phyloP scores from a whole-genome alignment of 2,797 vertebrate species.

The Phaenicophaeus curvirostris region DNA sequence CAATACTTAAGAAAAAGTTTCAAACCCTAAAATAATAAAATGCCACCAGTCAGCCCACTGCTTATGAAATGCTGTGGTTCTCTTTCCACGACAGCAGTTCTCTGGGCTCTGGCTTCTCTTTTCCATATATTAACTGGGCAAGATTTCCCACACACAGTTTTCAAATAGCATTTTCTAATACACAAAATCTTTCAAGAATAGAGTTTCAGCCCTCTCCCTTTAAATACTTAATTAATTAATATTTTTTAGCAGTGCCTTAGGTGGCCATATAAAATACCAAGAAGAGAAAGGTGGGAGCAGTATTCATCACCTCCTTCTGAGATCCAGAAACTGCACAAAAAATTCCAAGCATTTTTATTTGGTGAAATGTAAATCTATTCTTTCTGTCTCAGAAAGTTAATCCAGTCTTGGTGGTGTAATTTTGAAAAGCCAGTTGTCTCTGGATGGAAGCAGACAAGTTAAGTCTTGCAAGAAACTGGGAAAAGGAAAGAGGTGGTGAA shows the following conservation, averaged over 20 bases:
- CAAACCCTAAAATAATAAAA: neutral
- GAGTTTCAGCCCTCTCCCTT: neutral
- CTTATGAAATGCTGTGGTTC: neutral
- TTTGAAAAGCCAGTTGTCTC: neutral
- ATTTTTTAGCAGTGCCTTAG: neutral
- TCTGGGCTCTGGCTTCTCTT: neutral
- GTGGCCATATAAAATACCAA: neutral
- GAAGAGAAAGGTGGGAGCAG: neutral
- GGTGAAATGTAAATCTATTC: neutral
- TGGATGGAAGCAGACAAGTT: neutral
- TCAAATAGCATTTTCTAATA: neutral
- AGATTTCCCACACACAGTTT: neutral
- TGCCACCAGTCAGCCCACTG: neutral
- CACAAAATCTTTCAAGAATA: neutral
- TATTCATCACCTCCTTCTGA: neutral
- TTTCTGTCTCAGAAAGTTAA: neutral
- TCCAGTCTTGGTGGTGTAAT: neutral
- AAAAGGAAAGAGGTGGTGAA: neutral
- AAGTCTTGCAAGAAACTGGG: neutral
- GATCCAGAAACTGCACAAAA: neutral
- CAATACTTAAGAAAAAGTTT: neutral
- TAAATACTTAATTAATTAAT: no score
- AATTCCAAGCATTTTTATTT: fast-evolving
- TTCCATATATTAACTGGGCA: neutral
- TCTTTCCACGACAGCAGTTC: neutral